Evolutionary conservation across 2,888 invertebrate genomes (phyloP).

Genomic region (Pristionchus mayeri): DNA sequence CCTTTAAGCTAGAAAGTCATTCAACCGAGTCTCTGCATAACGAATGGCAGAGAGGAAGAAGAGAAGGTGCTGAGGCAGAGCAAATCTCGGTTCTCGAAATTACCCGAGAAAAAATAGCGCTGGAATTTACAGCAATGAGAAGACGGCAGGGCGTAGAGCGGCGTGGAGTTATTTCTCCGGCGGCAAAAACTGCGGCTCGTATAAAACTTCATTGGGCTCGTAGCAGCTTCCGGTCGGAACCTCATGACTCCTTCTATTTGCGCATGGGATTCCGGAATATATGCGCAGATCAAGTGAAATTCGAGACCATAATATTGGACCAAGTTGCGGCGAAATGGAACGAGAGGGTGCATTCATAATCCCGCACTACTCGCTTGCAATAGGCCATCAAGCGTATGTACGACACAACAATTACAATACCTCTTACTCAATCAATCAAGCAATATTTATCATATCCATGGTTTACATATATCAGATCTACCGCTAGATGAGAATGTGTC

Average conservation of each 20-base stretch:
- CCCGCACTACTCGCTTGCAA: too few species aligned
- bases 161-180: too few species aligned
- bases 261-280: background rate
- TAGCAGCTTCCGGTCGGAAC: background rate
- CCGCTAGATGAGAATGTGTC: too few species aligned
- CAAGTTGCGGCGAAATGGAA: background rate
- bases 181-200: too few species aligned
- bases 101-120: background rate
- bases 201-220: background rate
- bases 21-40: conserved; percentile 14
- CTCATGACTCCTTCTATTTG: conserved; percentile 6
- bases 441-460: too few species aligned
- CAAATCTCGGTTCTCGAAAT: conserved; percentile 30
- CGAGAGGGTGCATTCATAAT: too few species aligned
- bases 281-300: background rate
- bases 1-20: background rate
- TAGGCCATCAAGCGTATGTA: too few species aligned
- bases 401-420: too few species aligned
- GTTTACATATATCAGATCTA: too few species aligned
- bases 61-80: background rate
- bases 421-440: too few species aligned
- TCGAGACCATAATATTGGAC: background rate
- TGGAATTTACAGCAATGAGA: background rate
- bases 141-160: too few species aligned
- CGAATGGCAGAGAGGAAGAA: background rate